Percentiles rank a stretch among this genome's conserved stretches.
Evolutionary conservation across 2,888 invertebrate species (phyloP).

Genomic region (Tipula lateralis): DNA sequence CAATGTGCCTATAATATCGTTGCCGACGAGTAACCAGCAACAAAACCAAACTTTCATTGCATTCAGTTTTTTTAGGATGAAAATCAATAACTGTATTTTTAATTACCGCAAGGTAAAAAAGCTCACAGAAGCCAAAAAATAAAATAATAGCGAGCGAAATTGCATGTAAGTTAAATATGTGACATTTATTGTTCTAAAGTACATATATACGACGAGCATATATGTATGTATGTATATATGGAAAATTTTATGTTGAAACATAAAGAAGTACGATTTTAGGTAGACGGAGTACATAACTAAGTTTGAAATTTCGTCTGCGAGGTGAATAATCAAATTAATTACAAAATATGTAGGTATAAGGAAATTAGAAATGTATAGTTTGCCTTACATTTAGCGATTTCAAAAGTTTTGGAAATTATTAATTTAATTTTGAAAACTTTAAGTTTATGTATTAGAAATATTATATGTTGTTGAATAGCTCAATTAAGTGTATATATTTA

Average conservation of each 20-base stretch:
- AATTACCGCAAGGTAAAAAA: neutral
- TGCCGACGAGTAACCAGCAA: neutral
- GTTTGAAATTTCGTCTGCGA: neutral
- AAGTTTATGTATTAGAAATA: too few species aligned
- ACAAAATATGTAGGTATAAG: neutral
- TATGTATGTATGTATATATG: too few species aligned
- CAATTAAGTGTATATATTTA: too few species aligned
- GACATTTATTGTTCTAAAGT: neutral
- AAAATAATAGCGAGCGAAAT: neutral
- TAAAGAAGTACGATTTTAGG: neutral
- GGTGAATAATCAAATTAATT: slow-evolving; percentile 24
- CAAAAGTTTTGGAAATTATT: neutral
- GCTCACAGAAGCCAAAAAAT: neutral
- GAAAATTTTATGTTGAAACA: neutral
- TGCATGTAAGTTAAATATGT: slow-evolving; percentile 1
- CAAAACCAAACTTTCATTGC: neutral
- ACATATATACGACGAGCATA: too few species aligned
- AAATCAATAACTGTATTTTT: neutral
- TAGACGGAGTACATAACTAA: neutral
- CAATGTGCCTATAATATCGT: neutral
- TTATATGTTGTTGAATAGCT: too few species aligned
- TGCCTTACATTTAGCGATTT: neutral
- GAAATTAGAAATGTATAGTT: neutral
- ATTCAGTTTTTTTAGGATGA: neutral
- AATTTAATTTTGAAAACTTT: too few species aligned